phyloP scores from a whole-genome alignment of 1,140 invertebrate genomes.

The Drosophila sp. region DNA sequence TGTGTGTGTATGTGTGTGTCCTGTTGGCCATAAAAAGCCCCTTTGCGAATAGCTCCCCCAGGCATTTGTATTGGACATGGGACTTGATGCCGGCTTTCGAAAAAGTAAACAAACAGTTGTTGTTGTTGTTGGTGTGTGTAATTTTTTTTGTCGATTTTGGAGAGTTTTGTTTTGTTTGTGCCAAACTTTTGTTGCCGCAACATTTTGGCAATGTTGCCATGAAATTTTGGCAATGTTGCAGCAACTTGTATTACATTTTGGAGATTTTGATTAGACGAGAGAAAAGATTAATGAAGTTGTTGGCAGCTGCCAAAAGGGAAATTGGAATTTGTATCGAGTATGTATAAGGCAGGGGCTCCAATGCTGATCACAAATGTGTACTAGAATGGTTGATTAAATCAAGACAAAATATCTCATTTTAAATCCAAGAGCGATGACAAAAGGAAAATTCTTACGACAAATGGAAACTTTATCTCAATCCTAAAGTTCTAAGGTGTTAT shows the following conservation, averaged over 20 bases:
- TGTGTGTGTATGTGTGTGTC: background rate
- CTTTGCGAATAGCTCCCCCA: constrained; percentile 54
- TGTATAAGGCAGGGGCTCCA: background rate
- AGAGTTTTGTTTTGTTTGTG: constrained; percentile 55
- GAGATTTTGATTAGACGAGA: constrained; percentile 30
- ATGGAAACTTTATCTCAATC: too few relatives aligned
- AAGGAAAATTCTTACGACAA: too few relatives aligned
- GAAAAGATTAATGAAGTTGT: constrained; percentile 35
- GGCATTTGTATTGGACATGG: constrained; percentile 35
- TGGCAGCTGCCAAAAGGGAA: background rate
- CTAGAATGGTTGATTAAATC: too few relatives aligned
- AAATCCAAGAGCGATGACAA: too few relatives aligned
- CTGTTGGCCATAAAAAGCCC: constrained; percentile 58
- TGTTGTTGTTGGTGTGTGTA: constrained; percentile 9
- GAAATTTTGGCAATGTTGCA: constrained; percentile 6
- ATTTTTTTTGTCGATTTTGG: constrained; percentile 35
- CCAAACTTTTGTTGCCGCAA: constrained; percentile 51
- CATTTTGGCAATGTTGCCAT: constrained; percentile 56
- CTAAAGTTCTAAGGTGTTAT: too few relatives aligned
- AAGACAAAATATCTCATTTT: too few relatives aligned
- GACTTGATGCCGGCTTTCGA: constrained; percentile 62
- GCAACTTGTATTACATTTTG: constrained; percentile 11
- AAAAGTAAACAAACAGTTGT: constrained; percentile 78
- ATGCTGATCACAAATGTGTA: too few relatives aligned
- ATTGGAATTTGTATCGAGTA: background rate